phyloP scores from a whole-genome alignment of 2,113 vertebrate genomes.

The Malurus cyaneus region DNA sequence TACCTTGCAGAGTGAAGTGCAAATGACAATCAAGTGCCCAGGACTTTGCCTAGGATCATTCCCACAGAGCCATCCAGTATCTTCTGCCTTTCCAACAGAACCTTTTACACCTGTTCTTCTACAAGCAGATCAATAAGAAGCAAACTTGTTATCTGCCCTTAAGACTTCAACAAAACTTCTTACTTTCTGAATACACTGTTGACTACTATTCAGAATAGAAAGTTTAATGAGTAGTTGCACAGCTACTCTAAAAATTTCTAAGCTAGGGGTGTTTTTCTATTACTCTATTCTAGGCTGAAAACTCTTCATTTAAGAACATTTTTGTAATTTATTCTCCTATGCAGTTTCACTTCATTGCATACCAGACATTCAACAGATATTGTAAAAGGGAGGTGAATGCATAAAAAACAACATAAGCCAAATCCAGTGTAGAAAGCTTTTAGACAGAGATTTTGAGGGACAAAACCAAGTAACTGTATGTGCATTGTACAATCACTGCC shows the following conservation, averaged over 20 bases:
- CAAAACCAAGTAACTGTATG: not conserved
- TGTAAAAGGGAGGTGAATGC: not conserved
- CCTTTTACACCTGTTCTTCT: not conserved
- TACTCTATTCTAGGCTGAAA: not conserved
- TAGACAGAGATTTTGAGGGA: not conserved
- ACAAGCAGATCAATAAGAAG: not conserved
- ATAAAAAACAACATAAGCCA: not conserved
- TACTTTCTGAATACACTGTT: not conserved
- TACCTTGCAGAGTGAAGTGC: not conserved
- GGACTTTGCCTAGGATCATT: not conserved
- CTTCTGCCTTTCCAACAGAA: not conserved
- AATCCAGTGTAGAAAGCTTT: not conserved
- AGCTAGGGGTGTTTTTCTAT: not conserved
- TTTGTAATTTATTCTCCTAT: not conserved
- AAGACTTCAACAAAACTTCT: not conserved
- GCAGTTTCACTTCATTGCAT: not conserved
- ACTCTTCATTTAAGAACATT: not conserved
- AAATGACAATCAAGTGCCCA: not conserved
- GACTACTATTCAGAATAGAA: not conserved
- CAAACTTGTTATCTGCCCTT: not conserved
- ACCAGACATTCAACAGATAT: not conserved
- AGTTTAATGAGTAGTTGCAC: not conserved
- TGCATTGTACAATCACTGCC: not conserved
- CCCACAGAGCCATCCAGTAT: not conserved
- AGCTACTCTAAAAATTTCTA: not conserved